Conservation (phyloP, 2,797 vertebrate genomes). For the Epinephelus malabaricus region DNA sequence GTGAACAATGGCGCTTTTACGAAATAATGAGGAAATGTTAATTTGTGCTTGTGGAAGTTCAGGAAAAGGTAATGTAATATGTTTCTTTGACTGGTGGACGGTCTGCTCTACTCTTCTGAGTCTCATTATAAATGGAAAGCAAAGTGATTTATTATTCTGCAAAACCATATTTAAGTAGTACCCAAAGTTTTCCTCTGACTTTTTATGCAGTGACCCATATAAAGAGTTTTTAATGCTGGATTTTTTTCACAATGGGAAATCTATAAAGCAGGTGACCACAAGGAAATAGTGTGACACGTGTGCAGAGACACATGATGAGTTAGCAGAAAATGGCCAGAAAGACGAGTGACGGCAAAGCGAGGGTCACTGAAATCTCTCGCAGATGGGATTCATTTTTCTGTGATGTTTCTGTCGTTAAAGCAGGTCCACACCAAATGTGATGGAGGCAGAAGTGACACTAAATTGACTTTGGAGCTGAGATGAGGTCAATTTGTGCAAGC, state of each 20-base stretch:
- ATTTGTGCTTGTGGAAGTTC: neutral
- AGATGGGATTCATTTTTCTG: conserved; percentile 6
- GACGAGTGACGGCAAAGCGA: neutral
- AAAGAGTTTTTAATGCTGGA: neutral
- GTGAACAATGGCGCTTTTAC: conserved; percentile 19
- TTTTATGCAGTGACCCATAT: neutral
- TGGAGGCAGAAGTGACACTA: neutral
- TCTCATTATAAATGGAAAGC: neutral
- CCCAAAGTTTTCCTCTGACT: conserved; percentile 1
- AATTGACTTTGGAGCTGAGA: conserved; percentile 13
- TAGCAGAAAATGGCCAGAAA: neutral
- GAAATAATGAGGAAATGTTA: conserved; percentile 3
- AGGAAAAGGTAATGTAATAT: neutral
- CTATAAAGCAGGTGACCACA: neutral
- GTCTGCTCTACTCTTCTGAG: neutral
- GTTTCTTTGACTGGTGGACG: neutral
- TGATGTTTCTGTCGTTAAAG: neutral
- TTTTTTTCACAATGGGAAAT: neutral
- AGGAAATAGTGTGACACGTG: neutral
- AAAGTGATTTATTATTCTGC: neutral
- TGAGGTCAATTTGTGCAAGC: conserved; percentile 1
- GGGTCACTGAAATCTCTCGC: neutral
- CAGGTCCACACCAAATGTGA: conserved; percentile 13
- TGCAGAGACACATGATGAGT: neutral
- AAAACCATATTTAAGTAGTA: neutral